Evolutionary conservation across 2,113 vertebrate genomes (phyloP), one percentile per base, ranked within the genome.

Genomic region (Salvelinus sp.): DNA sequence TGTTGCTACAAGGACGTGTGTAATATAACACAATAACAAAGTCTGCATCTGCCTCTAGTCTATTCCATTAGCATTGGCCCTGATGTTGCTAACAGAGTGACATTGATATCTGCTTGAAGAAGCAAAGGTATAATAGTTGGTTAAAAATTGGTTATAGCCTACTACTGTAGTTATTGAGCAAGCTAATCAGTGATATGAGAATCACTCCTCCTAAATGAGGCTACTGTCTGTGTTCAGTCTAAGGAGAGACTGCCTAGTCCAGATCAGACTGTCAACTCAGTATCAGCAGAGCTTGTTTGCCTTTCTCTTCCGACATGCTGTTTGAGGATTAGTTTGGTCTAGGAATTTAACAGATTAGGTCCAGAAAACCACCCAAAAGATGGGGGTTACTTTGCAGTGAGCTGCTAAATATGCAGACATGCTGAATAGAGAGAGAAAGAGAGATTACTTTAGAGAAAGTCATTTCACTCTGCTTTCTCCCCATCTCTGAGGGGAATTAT

Each of bases 341-440:
- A 44, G 70, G 47, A 68, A 67, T 78, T 67, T n/a, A 78, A 14
- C 71, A 47, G 48, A 70, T 62, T 44, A 69, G 38, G 6, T 23
- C 30, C 48, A 72, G 20, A 72, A 60, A 72, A 2, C 18, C 27
- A 25, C 16, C 18, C 5, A n/a, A 44, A 33, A 50, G 10, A 44
- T 6, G 4, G 66, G 9, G 30, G 3, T 38, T 38, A 44, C 38
- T 44, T 44, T 44, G 38, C 38, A 44, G 9, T 65, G n/a, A 25
- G 72, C 60, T 65, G 12, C 50, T 25, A 72, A 72, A 57, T 72
- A 23, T 28, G 23, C 12, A 58, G 27, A 30, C 23, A 20, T 38
- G 57, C 57, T n/a, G 38, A 9, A 44, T 12, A 44, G 38, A 44
- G 38, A 44, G 38, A 44, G 9, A 44, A 10, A 44, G 38, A 44